These are phyloP conservation scores for Leucania comma DNA, from an alignment of 2,888 invertebrate genomes.

Conservation along the genomic window DNA sequence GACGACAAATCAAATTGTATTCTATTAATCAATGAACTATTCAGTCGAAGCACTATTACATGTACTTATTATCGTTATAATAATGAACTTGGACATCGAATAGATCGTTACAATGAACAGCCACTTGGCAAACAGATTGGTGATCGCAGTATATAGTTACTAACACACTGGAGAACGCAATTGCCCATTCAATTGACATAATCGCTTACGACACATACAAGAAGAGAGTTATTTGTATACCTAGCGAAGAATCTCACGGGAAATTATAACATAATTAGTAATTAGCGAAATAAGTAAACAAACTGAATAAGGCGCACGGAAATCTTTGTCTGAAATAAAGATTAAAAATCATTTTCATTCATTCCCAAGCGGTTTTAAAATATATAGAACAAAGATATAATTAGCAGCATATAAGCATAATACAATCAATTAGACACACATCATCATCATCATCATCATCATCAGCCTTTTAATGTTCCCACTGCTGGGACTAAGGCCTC, in stretches of 20 bases:
- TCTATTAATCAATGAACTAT: neutral
- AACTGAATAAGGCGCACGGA: neutral
- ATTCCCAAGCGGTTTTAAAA: neutral
- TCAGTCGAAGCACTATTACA: neutral
- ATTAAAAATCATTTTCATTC: neutral
- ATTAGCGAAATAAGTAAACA: slow-evolving; percentile 8
- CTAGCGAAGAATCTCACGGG: slow-evolving; percentile 27
- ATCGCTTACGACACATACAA: slow-evolving; percentile 20
- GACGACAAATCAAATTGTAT: neutral
- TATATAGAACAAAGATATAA: neutral
- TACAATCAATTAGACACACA: too few species aligned
- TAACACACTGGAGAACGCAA: slow-evolving; percentile 21
- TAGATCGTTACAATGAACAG: slow-evolving; percentile 33
- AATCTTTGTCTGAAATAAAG: neutral
- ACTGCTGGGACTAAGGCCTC: too few species aligned
- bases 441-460: too few species aligned
- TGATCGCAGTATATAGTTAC: slow-evolving; percentile 28
- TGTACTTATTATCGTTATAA: slow-evolving; percentile 1
- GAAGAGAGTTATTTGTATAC: slow-evolving; percentile 23
- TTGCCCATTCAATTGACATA: slow-evolving; percentile 37
- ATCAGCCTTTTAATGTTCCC: too few species aligned
- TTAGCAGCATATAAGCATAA: too few species aligned
- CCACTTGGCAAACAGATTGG: slow-evolving; percentile 43
- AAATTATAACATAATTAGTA: slow-evolving; percentile 28
- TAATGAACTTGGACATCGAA: slow-evolving; percentile 16